Conservation (phyloP, 1,140 invertebrate genomes). For the Ceratitis capitata region DNA sequence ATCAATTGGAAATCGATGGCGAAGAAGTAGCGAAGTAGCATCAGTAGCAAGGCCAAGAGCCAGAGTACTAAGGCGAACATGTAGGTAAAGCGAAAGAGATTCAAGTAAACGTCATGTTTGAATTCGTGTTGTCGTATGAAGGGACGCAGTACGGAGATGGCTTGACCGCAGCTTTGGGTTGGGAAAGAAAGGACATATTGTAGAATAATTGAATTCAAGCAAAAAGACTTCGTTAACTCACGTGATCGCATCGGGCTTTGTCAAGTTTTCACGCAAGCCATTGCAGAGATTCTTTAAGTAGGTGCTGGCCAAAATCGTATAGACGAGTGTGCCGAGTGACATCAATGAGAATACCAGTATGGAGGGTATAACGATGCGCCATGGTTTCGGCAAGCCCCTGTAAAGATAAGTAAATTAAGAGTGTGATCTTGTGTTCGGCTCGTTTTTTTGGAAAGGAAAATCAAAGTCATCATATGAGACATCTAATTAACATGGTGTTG, state of each 20-base stretch:
- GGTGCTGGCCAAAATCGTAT: conserved; percentile 56
- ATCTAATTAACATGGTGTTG: too few relatives aligned
- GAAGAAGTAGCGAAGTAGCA: conserved; percentile 56
- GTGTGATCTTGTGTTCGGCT: too few relatives aligned
- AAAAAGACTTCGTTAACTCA: conserved; percentile 12
- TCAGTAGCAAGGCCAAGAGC: conserved; percentile 54
- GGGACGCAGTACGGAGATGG: conserved; percentile 56
- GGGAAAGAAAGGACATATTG: not conserved
- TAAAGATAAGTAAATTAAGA: not conserved
- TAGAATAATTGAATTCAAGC: not conserved
- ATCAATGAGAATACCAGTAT: conserved; percentile 57
- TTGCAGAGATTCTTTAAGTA: conserved; percentile 53
- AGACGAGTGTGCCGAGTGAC: conserved; percentile 52
- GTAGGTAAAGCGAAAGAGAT: conserved; percentile 55
- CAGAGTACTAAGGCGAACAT: conserved; percentile 54
- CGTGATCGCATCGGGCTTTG: conserved; percentile 52
- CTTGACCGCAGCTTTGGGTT: conserved; percentile 52
- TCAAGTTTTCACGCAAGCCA: conserved; percentile 49
- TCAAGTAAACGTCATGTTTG: conserved; percentile 52
- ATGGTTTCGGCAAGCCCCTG: conserved; percentile 60
- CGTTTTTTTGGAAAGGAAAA: too few relatives aligned
- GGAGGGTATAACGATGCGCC: conserved; percentile 63
- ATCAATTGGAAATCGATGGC: conserved; percentile 62
- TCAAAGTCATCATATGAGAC: too few relatives aligned
- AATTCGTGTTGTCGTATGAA: conserved; percentile 52